Evolutionary conservation across 2,888 invertebrate genomes (phyloP), one percentile per base, ranked within the genome.

Genomic region (Elegia similella): DNA sequence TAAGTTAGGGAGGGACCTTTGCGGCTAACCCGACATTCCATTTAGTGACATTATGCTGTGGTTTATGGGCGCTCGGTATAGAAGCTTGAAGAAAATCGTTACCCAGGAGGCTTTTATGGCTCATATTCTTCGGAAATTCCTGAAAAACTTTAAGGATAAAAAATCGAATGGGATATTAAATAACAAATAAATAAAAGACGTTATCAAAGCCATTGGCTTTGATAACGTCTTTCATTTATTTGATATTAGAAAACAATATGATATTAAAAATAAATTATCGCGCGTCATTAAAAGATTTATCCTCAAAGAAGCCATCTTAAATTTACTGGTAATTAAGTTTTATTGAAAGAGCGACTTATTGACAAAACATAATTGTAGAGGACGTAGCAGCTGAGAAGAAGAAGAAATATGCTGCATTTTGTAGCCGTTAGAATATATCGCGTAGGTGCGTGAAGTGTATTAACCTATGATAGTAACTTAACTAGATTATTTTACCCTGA

Each of bases 71-170:
- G 13, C 15, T n/a, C 10, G 7, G 43, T 42, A 32, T 46, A 17
- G 34, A 46, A 46, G 46, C 46, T 46, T 46, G 53, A 15, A 43
- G 34, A 44, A 54, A 53, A 16, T 42, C 46, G 42, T 23, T 42
- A 52, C 38, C 10, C 12, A 3, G 32, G 38, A 17, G 12, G 7
- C 17, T 53, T 53, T 53, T 53, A 53, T 53, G 13, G 15, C 42
- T n/a, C 42, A 17, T 46, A 46, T 17, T 23, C 29, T 16, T 23
- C 0, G 29, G 23, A 23, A 29, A 12, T 23, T 23, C 7, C 29
- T 46, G 1, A 46, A 46, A 17, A 46, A 46, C 23, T 0, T 23
- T 23, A 17, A 46, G 3, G 5, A 17, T 46, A 1, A 12, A 23
- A 46, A 8, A 0, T 12, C 5, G 38, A 2, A 12, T 38, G n/a